A percentile compares a stretch with the other conserved stretches of the same genome.
These are phyloP conservation scores for Penaeus chinensis DNA, from an alignment of 1,140 invertebrate species.

Conservation along the genomic window DNA sequence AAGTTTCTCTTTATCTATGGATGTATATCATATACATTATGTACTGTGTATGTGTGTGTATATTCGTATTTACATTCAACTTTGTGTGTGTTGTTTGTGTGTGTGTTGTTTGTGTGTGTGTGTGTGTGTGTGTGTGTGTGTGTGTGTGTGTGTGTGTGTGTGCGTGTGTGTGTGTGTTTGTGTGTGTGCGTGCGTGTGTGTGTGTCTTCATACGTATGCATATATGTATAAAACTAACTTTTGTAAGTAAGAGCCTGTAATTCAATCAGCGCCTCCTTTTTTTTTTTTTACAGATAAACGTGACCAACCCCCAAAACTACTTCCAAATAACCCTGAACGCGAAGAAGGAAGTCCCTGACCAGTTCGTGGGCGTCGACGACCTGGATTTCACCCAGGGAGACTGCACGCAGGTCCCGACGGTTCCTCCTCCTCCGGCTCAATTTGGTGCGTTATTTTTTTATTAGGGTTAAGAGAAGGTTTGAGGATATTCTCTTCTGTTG, in stretches of 20 bases:
- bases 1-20: not conserved
- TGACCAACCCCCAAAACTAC: not conserved
- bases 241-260: too few relatives aligned
- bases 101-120: too few relatives aligned
- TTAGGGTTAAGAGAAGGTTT: not conserved
- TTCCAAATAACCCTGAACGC: slow-evolving; percentile 33
- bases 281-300: slow-evolving; percentile 16
- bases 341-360: slow-evolving; percentile 18
- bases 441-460: slow-evolving; percentile 10
- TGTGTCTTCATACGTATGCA: too few relatives aligned
- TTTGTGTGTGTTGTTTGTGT: too few relatives aligned
- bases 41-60: too few relatives aligned
- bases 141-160: too few relatives aligned
- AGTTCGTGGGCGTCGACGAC: slow-evolving; percentile 57
- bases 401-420: slow-evolving; percentile 22
- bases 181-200: too few relatives aligned
- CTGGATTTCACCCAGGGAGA: not conserved
- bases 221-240: too few relatives aligned
- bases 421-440: slow-evolving; percentile 29
- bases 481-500: not conserved
- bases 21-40: not conserved
- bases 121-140: too few relatives aligned
- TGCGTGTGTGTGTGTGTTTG: too few relatives aligned
- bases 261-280: not conserved
- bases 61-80: too few relatives aligned